Evolutionary conservation across 2,797 vertebrate genomes (phyloP).

Genomic region (Miichthys miiuy): DNA sequence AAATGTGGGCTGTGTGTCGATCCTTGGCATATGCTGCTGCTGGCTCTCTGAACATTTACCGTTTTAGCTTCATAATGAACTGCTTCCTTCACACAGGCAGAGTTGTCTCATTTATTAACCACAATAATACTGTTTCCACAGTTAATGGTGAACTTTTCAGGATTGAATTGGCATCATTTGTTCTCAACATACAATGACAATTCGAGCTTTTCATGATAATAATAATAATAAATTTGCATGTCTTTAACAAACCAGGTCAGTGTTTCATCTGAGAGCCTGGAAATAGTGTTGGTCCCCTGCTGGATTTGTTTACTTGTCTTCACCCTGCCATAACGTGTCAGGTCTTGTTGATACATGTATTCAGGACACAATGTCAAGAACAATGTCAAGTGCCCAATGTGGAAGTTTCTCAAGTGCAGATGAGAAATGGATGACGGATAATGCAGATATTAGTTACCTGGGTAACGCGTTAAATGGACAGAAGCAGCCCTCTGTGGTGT

Average conservation of each 20-base stretch:
- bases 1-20: background rate
- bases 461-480: background rate
- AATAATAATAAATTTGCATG: background rate
- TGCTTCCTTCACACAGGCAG: background rate
- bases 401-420: background rate
- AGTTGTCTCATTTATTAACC: slow-evolving; percentile 40
- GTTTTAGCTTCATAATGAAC: slow-evolving; percentile 37
- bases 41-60: background rate
- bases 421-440: background rate
- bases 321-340: slow-evolving; percentile 3
- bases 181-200: background rate
- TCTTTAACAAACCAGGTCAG: background rate
- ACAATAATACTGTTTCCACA: background rate
- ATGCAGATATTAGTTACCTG: background rate
- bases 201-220: background rate
- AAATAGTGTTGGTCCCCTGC: background rate
- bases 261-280: background rate
- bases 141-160: background rate
- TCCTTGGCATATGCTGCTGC: background rate
- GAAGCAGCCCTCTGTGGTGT: background rate
- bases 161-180: too few relatives aligned
- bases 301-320: slow-evolving; percentile 16
- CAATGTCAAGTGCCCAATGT: background rate
- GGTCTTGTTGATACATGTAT: background rate
- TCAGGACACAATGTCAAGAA: slow-evolving; percentile 1